Evolutionary conservation across 1,140 invertebrate species (phyloP).

Genomic region (Phocides pigmalion): DNA sequence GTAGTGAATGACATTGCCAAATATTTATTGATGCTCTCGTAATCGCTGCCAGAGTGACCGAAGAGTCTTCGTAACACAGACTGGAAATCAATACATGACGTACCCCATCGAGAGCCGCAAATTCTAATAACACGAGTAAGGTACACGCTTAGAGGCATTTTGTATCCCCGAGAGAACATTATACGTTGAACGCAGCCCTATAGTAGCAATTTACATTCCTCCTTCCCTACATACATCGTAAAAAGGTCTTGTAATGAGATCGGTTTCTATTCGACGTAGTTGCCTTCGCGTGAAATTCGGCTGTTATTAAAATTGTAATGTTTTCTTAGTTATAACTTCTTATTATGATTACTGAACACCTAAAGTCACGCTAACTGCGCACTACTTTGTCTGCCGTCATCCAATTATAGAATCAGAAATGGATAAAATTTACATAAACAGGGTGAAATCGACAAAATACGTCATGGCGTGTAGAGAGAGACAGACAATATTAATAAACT

Average conservation of each 20-base stretch:
- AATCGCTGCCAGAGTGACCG: background rate
- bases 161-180: slow-evolving; percentile 45
- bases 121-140: slow-evolving; percentile 53
- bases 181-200: slow-evolving; percentile 38
- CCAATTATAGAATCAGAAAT: background rate
- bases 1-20: background rate
- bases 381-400: background rate
- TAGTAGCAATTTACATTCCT: slow-evolving; percentile 43
- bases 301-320: slow-evolving; percentile 13
- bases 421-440: background rate
- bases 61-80: background rate
- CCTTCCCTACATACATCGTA: slow-evolving; percentile 26
- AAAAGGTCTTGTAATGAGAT: slow-evolving; percentile 34
- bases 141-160: slow-evolving; percentile 39
- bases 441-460: no score
- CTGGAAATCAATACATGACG: slow-evolving; percentile 50
- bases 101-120: slow-evolving; percentile 37
- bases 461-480: no score
- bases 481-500: no score
- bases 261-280: slow-evolving; percentile 19
- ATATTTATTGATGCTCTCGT: background rate
- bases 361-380: background rate
- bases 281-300: slow-evolving; percentile 1
- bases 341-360: background rate
- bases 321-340: background rate